Conservation (phyloP, 2,888 invertebrate species). For the Melinaea marsaeus region DNA sequence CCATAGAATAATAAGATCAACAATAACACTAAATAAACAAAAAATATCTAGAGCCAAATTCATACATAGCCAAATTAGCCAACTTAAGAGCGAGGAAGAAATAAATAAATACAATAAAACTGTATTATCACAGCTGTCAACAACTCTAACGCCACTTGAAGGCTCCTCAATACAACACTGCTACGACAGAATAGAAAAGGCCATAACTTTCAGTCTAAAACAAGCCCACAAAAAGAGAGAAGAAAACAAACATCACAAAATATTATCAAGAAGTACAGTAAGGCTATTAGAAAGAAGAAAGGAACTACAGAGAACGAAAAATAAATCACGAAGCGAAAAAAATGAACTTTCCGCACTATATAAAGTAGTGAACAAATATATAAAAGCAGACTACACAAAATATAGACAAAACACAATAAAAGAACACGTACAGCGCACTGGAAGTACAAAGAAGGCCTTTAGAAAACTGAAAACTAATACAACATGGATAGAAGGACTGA, state of each 20-base stretch:
- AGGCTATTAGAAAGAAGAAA: too few species aligned
- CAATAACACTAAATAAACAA: constrained; percentile 7
- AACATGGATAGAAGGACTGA: constrained; percentile 10
- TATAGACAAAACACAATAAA: constrained; percentile 13
- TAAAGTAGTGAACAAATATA: constrained; percentile 13
- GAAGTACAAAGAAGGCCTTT: constrained; percentile 20
- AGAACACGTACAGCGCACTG: constrained; percentile 14
- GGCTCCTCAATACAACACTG: constrained; percentile 2
- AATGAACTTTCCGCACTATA: constrained; percentile 6
- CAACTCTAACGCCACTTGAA: background rate
- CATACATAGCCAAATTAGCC: constrained; percentile 10
- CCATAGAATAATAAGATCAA: constrained; percentile 19
- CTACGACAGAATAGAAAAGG: too few species aligned
- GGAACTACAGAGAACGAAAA: too few species aligned
- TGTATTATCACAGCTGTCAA: background rate
- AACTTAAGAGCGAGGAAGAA: constrained; percentile 22
- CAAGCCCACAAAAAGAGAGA: too few species aligned
- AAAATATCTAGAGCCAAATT: constrained; percentile 21
- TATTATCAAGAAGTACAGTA: too few species aligned
- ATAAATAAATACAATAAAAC: constrained; percentile 6
- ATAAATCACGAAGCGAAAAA: background rate
- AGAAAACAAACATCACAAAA: too few species aligned
- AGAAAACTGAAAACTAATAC: constrained; percentile 7
- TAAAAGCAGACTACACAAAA: constrained; percentile 20
- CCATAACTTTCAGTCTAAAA: background rate